Base-by-base conservation (phyloP, 2,888 invertebrate genomes). In the Trichogramma dendrolimi region DNA sequence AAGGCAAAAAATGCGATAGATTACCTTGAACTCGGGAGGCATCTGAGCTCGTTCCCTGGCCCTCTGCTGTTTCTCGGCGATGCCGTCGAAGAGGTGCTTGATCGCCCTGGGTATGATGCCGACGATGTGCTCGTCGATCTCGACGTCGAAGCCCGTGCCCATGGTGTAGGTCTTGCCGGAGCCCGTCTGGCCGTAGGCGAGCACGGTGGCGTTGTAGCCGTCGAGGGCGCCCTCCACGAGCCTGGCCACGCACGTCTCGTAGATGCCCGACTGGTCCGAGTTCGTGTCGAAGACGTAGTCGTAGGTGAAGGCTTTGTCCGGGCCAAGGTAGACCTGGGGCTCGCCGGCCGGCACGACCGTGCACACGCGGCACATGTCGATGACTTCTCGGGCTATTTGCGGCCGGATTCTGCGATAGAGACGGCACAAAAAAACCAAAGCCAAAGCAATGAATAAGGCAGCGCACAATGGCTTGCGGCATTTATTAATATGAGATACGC, bases 131-230 rank as follows among this genome's bases (percentile, higher is more conserved):
- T 78, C 76, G 53, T 76, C 79, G 51, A 79, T 71, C 67, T 79
- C 79, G 67, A 85, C 87, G 73, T 97, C 96, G 81, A 97, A 97
- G 5, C 96, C 96, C 11, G 97, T 96, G 59, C 98, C 98, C 97
- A 99, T 99, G 4, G 96, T 96, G 80, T 94, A 96, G 0, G 98
- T 99, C 83, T 99, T 99, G 4, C 98, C 98, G 47, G 96, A 96
- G 4, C 98, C 98, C 53, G 99, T 99, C 89, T 94, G 84, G 7
- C 79, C 79, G 51, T 79, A 79, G 0, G 98, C 98, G 72, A 99
- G 85, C 49, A 98, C 93, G 8, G 98, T 98, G 11, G 97, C 98
- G 83, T 99, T 98, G 82, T 95, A 97, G 61, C 98, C 98, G 73
- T 95, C 92, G 62, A 98, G 85, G 6, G 96, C 91, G 42, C 96